Evolutionary conservation across 2,888 invertebrate genomes (phyloP).

Genomic region (Ctenicera cuprea): DNA sequence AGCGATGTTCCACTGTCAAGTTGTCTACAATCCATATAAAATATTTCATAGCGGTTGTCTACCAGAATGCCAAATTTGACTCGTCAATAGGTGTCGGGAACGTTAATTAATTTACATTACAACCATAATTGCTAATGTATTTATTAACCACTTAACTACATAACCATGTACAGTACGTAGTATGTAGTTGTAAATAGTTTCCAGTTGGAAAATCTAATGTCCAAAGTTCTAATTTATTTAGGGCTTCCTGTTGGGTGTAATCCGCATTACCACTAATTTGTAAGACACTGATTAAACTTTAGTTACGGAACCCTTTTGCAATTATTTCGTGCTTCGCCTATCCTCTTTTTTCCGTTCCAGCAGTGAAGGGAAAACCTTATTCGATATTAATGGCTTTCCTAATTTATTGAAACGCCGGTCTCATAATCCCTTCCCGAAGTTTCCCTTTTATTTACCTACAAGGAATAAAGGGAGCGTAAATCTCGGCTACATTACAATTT

Average conservation of each 20-base stretch:
- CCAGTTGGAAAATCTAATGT: neutral
- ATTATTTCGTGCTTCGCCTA: neutral
- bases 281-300: neutral
- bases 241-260: neutral
- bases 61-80: no score
- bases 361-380: neutral
- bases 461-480: no score
- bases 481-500: no score
- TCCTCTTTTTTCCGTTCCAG: neutral
- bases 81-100: no score
- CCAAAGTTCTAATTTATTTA: neutral
- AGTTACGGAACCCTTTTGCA: neutral
- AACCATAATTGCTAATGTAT: no score
- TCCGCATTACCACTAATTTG: slow-evolving; percentile 6
- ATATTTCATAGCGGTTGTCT: no score
- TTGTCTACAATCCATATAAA: no score
- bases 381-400: slow-evolving; percentile 8
- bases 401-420: neutral
- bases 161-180: no score
- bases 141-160: no score
- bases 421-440: neutral
- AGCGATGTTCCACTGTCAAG: no score
- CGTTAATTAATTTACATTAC: no score
- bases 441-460: neutral
- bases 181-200: no score